phyloP scores from a whole-genome alignment of 2,888 invertebrate genomes.

The Agrotis clavis region DNA sequence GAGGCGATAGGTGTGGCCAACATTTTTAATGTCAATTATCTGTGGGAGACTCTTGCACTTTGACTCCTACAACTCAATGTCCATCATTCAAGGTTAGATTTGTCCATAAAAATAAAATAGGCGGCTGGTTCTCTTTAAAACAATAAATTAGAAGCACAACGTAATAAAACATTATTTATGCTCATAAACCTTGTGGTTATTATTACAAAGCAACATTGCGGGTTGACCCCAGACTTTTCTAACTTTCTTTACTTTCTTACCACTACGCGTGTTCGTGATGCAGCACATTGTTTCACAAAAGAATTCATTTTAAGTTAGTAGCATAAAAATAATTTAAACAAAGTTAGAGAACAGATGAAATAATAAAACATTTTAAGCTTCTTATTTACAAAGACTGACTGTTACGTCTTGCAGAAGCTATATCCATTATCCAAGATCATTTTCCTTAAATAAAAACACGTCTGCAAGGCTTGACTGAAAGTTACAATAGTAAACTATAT shows the following conservation, averaged over 20 bases:
- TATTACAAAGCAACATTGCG: slow-evolving; percentile 62
- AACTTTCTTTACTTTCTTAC: slow-evolving; percentile 72
- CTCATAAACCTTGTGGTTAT: slow-evolving; percentile 61
- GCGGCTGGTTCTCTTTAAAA: slow-evolving; percentile 23
- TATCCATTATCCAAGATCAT: not conserved
- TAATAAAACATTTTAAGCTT: slow-evolving; percentile 13
- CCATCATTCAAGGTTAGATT: slow-evolving; percentile 37
- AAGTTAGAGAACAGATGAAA: slow-evolving; percentile 12
- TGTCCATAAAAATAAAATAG: slow-evolving; percentile 16
- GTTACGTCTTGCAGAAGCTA: slow-evolving; percentile 29
- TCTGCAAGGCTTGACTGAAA: slow-evolving; percentile 7
- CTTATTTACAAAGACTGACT: slow-evolving; percentile 10
- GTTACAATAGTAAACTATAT: slow-evolving; percentile 1
- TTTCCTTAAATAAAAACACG: slow-evolving; percentile 3
- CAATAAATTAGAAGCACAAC: slow-evolving; percentile 36
- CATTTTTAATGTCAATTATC: slow-evolving; percentile 22
- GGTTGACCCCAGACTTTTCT: slow-evolving; percentile 67
- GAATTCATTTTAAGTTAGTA: slow-evolving; percentile 47
- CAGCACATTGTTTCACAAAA: slow-evolving; percentile 58
- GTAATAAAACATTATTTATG: slow-evolving; percentile 51
- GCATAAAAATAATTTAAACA: slow-evolving; percentile 14
- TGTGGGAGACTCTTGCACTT: slow-evolving; percentile 30
- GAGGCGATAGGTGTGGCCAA: slow-evolving; percentile 30
- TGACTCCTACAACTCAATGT: slow-evolving; percentile 21
- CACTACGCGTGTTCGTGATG: slow-evolving; percentile 49